Base-by-base conservation (phyloP, 2,888 invertebrate species). In the Tuta absoluta region DNA sequence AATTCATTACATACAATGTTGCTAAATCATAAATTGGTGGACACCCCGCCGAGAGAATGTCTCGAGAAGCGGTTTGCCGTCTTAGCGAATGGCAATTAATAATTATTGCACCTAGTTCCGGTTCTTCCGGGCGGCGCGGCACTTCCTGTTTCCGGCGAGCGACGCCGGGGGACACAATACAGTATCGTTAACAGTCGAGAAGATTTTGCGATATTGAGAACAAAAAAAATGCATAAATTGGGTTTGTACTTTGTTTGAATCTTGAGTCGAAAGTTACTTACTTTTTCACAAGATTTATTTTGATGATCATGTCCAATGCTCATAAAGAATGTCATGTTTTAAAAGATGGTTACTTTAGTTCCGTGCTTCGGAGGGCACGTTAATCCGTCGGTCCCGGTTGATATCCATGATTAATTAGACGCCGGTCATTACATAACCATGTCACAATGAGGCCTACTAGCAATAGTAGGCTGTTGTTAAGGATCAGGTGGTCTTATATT, bases 91-190 rank as follows among this genome's bases (percentile, higher is more conserved):
- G 78, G 86, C 88, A 87, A 89, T 91, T 89, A 89, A 91, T 89
- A 90, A 91, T 90, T 87, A 90, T 90, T 87, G 83, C 89, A 84
- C 84, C 81, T 82, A 86, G 82, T 87, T 90, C 89, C 89, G 88
- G 85, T 74, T 73, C 77, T 80, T 87, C 84, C 84, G 78, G 84
- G 69, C 63, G 79, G 78, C 81, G 80, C 72, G 76, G 76, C 74
- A 77, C 77, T 79, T 87, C 87, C 87, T 80, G 78, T 66, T 79
- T 87, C 87, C 87, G 80, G 78, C 66, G 66, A 65, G 63, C 69
- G 70, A 66, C 69, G 68, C 66, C 69, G 67, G 53, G 59, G 37
- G 12, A 76, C 68, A 74, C 75, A 79, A 79, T 78, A 69, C 75
- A 82, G 79, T 78, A 82, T 77, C 75, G 73, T 74, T 76, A 76